phyloP scores from a whole-genome alignment of 2,888 invertebrate genomes.

The Brachycybe producta region DNA sequence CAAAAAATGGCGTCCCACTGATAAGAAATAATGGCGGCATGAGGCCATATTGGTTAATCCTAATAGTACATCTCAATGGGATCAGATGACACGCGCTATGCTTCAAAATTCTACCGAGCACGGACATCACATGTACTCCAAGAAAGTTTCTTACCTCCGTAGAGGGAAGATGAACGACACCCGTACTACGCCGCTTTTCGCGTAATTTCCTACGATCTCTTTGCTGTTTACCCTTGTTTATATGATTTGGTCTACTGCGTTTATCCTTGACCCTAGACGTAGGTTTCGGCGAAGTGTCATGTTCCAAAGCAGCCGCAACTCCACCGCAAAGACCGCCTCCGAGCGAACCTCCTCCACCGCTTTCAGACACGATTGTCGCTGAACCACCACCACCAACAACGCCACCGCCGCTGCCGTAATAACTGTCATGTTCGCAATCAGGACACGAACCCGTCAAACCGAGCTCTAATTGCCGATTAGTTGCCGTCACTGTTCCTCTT shows the following conservation, averaged over 20 bases:
- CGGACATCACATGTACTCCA: too few relatives aligned
- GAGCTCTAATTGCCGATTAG: neutral
- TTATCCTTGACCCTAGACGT: constrained; percentile 36
- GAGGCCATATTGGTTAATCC: too few relatives aligned
- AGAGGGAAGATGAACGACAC: constrained; percentile 45
- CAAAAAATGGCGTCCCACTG: too few relatives aligned
- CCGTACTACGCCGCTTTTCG: constrained; percentile 45
- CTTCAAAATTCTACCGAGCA: too few relatives aligned
- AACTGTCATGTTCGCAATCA: too few relatives aligned
- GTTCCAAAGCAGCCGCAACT: too few relatives aligned
- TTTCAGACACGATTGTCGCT: constrained; percentile 14
- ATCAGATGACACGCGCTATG: too few relatives aligned
- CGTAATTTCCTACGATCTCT: constrained; percentile 45
- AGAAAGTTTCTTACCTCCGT: constrained; percentile 43
- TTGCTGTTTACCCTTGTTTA: constrained; percentile 43
- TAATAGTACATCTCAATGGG: too few relatives aligned
- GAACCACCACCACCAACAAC: constrained; percentile 8
- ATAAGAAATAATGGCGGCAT: too few relatives aligned
- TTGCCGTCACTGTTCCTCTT: neutral
- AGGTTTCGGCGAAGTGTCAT: constrained; percentile 38
- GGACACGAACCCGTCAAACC: neutral
- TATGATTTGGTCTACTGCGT: constrained; percentile 37
- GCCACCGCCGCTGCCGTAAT: neutral
- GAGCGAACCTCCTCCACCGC: constrained; percentile 17
- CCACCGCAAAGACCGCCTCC: constrained; percentile 12